Evolutionary conservation across 2,888 invertebrate species (phyloP).

Genomic region (Amphipyra berbera): DNA sequence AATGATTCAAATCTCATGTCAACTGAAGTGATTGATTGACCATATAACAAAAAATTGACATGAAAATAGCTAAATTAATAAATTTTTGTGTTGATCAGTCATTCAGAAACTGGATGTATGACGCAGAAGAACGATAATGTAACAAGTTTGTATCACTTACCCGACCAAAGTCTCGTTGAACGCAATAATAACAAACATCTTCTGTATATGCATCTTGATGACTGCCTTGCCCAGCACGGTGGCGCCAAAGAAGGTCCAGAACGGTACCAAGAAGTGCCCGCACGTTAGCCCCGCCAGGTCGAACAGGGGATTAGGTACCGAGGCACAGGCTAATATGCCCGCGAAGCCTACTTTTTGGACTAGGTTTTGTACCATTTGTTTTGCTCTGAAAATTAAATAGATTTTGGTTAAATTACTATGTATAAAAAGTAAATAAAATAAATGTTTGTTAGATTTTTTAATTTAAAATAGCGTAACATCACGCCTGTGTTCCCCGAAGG

Average conservation of each 20-base stretch:
- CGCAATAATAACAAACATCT: slow-evolving; percentile 98
- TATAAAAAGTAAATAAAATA: no score
- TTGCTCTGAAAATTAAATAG: slow-evolving; percentile 89
- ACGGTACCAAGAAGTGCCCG: slow-evolving; percentile 99
- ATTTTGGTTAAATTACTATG: background rate
- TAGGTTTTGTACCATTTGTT: slow-evolving; percentile 95
- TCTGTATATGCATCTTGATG: slow-evolving; percentile 99
- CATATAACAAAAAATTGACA: no score
- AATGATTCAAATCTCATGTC: no score
- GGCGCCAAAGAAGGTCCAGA: slow-evolving; percentile 99
- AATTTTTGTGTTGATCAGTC: no score
- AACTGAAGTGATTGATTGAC: no score
- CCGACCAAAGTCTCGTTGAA: slow-evolving; percentile 98
- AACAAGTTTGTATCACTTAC: slow-evolving; percentile 77
- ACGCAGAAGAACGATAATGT: background rate
- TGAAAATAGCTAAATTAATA: no score
- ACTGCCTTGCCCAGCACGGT: slow-evolving; percentile 99
- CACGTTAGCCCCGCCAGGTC: slow-evolving; percentile 99
- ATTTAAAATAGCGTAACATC: no score
- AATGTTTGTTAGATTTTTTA: no score
- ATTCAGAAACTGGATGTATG: no score
- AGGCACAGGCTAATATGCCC: slow-evolving; percentile 98
- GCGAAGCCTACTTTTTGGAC: slow-evolving; percentile 98
- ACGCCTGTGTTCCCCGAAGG: no score
- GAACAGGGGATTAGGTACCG: slow-evolving; percentile 99